These are phyloP conservation scores for Phylloscopus whistleri DNA, from an alignment of 2,113 vertebrate species.

Conservation along the genomic window DNA sequence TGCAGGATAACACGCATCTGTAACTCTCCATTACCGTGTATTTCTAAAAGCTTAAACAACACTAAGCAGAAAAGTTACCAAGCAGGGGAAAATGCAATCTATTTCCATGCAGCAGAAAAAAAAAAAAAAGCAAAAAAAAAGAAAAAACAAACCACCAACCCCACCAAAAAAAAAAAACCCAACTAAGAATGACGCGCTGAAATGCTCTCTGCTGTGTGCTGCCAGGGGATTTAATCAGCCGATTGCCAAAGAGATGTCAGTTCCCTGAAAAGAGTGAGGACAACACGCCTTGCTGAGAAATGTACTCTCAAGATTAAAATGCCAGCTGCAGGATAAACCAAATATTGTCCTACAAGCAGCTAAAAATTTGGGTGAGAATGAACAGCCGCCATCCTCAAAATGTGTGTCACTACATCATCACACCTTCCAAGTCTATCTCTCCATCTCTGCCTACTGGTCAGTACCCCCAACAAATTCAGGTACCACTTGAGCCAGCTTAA, in stretches of 20 bases:
- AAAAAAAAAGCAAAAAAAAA: neutral
- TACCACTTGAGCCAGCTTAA: neutral
- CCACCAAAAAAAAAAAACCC: neutral
- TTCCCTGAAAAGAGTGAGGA: slow-evolving; percentile 48
- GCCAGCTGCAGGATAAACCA: slow-evolving; percentile 13
- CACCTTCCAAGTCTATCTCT: neutral
- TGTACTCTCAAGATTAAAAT: slow-evolving; percentile 27
- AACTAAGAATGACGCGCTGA: neutral
- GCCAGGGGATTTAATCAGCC: slow-evolving; percentile 52
- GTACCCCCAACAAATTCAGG: neutral
- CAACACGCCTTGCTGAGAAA: slow-evolving; percentile 29
- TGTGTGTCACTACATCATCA: neutral
- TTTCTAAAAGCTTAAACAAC: neutral
- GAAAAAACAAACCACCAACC: neutral
- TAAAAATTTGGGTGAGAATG: neutral
- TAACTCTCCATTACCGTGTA: neutral
- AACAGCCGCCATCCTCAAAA: neutral
- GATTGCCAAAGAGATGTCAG: slow-evolving; percentile 55
- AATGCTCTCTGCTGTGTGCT: slow-evolving; percentile 24
- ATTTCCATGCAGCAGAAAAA: neutral
- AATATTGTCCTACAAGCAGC: neutral
- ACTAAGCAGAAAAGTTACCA: neutral
- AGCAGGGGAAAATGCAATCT: neutral
- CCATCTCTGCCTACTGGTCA: neutral
- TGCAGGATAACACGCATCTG: neutral